These are phyloP conservation scores for Lithodes maja DNA, from an alignment of 2,888 invertebrate genomes.

Conservation along the genomic window DNA sequence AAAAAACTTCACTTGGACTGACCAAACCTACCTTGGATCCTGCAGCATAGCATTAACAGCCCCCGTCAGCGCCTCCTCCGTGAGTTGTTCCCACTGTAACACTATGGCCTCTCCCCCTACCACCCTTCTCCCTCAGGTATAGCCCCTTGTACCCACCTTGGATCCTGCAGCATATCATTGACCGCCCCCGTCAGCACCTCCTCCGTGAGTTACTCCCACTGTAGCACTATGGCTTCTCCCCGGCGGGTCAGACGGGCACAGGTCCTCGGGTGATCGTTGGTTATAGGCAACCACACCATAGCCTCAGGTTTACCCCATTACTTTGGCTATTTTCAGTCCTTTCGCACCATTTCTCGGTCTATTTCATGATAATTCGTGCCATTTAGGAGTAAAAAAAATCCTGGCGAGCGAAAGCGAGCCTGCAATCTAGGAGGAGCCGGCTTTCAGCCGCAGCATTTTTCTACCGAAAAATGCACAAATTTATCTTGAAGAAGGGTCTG, in stretches of 20 bases:
- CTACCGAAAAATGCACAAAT: no score
- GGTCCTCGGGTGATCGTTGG: constrained; percentile 62
- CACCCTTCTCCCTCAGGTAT: no score
- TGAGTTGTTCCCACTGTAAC: constrained; percentile 59
- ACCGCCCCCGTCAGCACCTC: constrained; percentile 25
- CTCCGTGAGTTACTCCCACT: constrained; percentile 59
- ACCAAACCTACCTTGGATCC: constrained; percentile 36
- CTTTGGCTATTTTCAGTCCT: no score
- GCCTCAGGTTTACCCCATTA: background rate
- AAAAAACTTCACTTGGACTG: background rate
- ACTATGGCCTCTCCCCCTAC: constrained; percentile 49
- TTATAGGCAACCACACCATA: constrained; percentile 60
- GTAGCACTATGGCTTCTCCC: constrained; percentile 52
- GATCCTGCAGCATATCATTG: constrained; percentile 9
- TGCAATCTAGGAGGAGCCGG: no score
- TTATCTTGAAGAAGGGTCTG: no score
- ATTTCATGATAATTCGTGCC: background rate
- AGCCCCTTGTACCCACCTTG: constrained; percentile 26
- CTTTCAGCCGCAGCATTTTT: no score
- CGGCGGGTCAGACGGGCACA: constrained; percentile 51
- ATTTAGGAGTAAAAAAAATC: no score
- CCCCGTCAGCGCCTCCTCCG: constrained; percentile 13
- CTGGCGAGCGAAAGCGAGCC: no score
- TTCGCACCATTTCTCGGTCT: no score
- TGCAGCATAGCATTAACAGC: constrained; percentile 25